Percentiles rank a stretch among this genome's conserved stretches.
phyloP scores from a whole-genome alignment of 2,797 vertebrate genomes.

The Melanotaenia maccullochi region DNA sequence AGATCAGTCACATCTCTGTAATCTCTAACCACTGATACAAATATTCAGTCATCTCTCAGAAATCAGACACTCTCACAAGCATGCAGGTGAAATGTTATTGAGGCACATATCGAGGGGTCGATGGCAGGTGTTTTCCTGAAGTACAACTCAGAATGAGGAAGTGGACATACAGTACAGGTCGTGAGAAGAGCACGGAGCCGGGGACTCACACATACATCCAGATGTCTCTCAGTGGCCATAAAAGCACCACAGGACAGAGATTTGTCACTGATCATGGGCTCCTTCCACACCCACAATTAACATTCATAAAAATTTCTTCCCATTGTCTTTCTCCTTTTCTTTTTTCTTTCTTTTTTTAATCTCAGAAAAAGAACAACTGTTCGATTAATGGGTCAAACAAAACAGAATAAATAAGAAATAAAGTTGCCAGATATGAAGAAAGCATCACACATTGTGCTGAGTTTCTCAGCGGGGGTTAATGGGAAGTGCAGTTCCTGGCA shows the following conservation, averaged over 20 bases:
- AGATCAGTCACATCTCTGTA: slow-evolving; percentile 52
- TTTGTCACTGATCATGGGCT: slow-evolving; percentile 64
- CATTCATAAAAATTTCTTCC: slow-evolving; percentile 72
- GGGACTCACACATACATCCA: slow-evolving; percentile 68
- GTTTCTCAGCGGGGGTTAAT: slow-evolving; percentile 32
- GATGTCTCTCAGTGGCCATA: slow-evolving; percentile 63
- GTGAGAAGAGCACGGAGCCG: slow-evolving; percentile 58
- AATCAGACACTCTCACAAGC: slow-evolving; percentile 59
- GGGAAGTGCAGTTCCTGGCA: slow-evolving; percentile 69
- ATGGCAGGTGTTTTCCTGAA: slow-evolving; percentile 82
- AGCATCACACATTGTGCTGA: slow-evolving; percentile 56
- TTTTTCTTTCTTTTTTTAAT: slow-evolving; percentile 2
- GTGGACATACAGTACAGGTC: slow-evolving; percentile 72
- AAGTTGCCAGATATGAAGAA: slow-evolving; percentile 63
- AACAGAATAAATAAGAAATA: slow-evolving; percentile 75
- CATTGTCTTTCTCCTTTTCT: slow-evolving; percentile 44
- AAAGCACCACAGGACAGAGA: slow-evolving; percentile 65
- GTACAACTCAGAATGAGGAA: slow-evolving; percentile 80
- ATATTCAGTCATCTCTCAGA: slow-evolving; percentile 42
- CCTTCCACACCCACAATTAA: slow-evolving; percentile 72
- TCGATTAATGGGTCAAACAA: slow-evolving; percentile 59
- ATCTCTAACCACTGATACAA: slow-evolving; percentile 64
- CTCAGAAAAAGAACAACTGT: slow-evolving; percentile 31
- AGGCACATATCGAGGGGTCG: slow-evolving; percentile 83
- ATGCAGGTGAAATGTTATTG: slow-evolving; percentile 78